Evolutionary conservation across 2,113 vertebrate genomes (phyloP).

Genomic region (Pseudopodoces humilis): DNA sequence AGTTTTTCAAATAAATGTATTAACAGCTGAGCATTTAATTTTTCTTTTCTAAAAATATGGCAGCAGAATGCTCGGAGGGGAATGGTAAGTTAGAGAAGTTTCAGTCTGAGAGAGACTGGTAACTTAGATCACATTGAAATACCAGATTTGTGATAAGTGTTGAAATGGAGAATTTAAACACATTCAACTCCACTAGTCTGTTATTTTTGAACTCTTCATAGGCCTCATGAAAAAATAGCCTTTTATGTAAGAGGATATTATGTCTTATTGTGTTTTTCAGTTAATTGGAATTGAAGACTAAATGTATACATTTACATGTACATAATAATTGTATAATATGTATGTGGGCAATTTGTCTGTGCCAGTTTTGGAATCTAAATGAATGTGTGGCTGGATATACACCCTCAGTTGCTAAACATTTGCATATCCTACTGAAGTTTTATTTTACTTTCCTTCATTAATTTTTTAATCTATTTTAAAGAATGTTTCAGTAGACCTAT

Average conservation of each 20-base stretch:
- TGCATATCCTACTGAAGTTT: not conserved
- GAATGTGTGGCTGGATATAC: not conserved
- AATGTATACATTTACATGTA: not conserved
- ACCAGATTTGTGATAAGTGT: not conserved
- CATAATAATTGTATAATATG: not conserved
- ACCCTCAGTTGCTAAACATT: not conserved
- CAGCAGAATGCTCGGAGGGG: constrained; percentile 74
- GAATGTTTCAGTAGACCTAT: not conserved
- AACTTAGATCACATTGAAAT: constrained; percentile 27
- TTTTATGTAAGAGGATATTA: not conserved
- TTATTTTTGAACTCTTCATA: not conserved
- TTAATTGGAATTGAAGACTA: not conserved
- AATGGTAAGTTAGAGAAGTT: constrained; percentile 76
- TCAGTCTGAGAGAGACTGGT: constrained; percentile 48
- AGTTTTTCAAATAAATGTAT: constrained; percentile 55
- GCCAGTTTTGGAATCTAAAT: not conserved
- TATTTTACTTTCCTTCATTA: not conserved
- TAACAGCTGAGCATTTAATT: constrained; percentile 73
- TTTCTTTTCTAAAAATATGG: constrained; percentile 76
- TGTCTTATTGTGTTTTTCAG: not conserved
- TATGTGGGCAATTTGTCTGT: not conserved
- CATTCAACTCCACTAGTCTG: not conserved
- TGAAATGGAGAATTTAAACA: not conserved
- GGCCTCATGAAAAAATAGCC: not conserved
- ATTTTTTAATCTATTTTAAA: not conserved